Evolutionary conservation across 1,140 invertebrate species (phyloP).

Genomic region (Orussus abietinus): DNA sequence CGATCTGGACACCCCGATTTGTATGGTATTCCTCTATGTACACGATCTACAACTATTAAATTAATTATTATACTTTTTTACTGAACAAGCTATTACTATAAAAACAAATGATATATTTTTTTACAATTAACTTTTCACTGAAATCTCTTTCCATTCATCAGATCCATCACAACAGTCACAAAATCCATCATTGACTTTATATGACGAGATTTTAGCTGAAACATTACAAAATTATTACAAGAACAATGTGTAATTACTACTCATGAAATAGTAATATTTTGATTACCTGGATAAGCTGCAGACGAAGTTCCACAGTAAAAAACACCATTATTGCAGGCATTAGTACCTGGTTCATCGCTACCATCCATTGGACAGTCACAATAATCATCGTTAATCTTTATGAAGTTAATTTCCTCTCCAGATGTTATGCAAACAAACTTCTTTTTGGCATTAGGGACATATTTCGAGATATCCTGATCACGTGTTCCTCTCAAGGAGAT

Average conservation of each 20-base stretch:
- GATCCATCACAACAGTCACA: conserved; percentile 89
- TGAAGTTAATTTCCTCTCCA: conserved; percentile 52
- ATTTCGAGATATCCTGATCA: conserved; percentile 34
- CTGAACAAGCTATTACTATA: too few species aligned
- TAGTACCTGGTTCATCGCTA: conserved; percentile 87
- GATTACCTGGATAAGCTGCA: conserved; percentile 19
- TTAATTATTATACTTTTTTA: too few species aligned
- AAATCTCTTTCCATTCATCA: conserved; percentile 61
- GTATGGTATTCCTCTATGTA: too few species aligned
- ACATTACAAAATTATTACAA: conserved; percentile 11
- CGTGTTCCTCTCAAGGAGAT: conserved; percentile 36
- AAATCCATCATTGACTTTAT: conserved; percentile 87
- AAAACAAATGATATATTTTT: too few species aligned
- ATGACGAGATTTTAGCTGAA: conserved; percentile 56
- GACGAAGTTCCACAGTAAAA: conserved; percentile 67
- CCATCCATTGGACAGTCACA: conserved; percentile 85
- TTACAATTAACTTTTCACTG: too few species aligned
- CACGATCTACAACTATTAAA: too few species aligned
- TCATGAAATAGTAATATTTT: conserved; percentile 6
- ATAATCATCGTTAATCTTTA: conserved; percentile 87
- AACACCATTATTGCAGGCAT: conserved; percentile 76
- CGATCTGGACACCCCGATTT: too few species aligned
- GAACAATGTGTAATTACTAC: conserved; percentile 3
- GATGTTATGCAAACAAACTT: conserved; percentile 49
- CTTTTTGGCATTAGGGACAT: conserved; percentile 37